Conservation (phyloP, 64 coral and sea anemone species). For the Pocillopora verrucosa region DNA sequence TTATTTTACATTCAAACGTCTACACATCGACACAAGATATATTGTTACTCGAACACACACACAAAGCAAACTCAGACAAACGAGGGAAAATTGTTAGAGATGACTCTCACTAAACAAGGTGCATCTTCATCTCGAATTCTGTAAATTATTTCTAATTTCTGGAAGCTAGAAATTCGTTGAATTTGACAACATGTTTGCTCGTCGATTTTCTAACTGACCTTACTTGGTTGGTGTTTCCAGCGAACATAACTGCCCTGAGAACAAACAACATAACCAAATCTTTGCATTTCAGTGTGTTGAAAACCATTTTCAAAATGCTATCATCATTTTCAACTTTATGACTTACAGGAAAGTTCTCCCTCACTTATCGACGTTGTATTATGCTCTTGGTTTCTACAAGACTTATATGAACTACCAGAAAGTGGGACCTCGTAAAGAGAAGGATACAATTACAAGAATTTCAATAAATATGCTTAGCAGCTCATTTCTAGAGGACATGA, state of each 20-base stretch:
- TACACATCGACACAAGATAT: conserved; percentile 13
- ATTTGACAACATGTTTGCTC: not conserved
- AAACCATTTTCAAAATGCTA: not conserved
- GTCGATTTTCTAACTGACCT: not conserved
- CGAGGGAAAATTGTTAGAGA: not conserved
- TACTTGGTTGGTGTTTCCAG: not conserved
- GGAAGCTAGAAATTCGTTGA: not conserved
- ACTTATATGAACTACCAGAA: not conserved
- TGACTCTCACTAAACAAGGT: not conserved
- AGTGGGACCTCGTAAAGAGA: not conserved
- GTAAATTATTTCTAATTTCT: not conserved
- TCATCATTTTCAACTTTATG: not conserved
- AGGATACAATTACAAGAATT: not conserved
- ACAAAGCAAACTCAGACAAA: not conserved
- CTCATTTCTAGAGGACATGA: not conserved
- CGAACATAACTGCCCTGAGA: not conserved
- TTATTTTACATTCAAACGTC: not conserved
- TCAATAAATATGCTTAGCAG: not conserved
- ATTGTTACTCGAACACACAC: not conserved
- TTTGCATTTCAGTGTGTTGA: not conserved
- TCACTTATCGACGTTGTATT: not conserved
- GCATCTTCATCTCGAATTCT: not conserved
- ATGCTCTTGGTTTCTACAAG: not conserved
- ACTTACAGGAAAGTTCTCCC: not conserved
- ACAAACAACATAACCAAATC: conserved; percentile 11